Percentiles rank a stretch among this genome's conserved stretches.
Evolutionary conservation across 2,797 vertebrate species (phyloP).

Genomic region (Podarcis siculus): DNA sequence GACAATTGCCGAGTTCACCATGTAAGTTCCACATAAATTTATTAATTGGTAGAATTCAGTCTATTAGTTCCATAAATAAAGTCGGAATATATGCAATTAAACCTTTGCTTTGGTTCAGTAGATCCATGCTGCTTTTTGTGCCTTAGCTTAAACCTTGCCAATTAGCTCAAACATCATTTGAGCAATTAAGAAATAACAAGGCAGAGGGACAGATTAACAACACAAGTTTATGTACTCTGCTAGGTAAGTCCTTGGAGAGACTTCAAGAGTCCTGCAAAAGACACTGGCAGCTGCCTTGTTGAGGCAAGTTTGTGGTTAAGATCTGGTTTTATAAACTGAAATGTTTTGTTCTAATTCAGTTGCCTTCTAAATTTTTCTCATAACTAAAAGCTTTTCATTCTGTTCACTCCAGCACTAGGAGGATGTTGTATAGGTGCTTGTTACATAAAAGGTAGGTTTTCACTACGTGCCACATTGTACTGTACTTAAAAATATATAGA

Average conservation of each 20-base stretch:
- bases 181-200: conserved; percentile 30
- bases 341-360: neutral
- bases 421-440: no score
- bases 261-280: neutral
- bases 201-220: neutral
- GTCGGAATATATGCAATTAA: conserved; percentile 21
- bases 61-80: conserved; percentile 46
- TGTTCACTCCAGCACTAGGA: no score
- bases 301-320: neutral
- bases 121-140: neutral
- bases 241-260: conserved; percentile 5
- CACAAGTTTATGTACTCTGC: neutral
- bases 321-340: neutral
- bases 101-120: neutral
- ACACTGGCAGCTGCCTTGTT: neutral
- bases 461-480: no score
- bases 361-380: neutral
- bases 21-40: conserved; percentile 34
- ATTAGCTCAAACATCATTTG: neutral
- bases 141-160: neutral
- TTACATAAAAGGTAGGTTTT: no score
- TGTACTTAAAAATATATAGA: neutral
- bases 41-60: conserved; percentile 49
- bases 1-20: conserved; percentile 22
- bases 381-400: neutral